phyloP scores from a whole-genome alignment of 2,888 invertebrate species.

The Drosophila cracens region DNA sequence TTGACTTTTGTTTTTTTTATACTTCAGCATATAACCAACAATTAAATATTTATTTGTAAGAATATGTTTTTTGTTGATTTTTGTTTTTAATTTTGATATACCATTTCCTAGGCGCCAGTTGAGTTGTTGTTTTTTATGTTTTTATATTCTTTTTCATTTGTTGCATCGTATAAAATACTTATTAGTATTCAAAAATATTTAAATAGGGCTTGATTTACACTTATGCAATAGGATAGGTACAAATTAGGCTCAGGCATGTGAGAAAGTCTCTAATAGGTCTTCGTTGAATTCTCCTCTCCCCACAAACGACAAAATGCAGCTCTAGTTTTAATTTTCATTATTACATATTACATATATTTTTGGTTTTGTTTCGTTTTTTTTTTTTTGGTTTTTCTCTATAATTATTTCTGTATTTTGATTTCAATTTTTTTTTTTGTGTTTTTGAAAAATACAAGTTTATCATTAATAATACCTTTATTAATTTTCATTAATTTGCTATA shows the following conservation, averaged over 20 bases:
- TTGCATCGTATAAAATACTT: conserved; percentile 67
- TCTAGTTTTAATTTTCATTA: conserved; percentile 50
- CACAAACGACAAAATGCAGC: conserved; percentile 63
- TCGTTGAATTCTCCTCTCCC: conserved; percentile 40
- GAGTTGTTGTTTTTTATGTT: conserved; percentile 53
- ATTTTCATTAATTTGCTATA: conserved; percentile 41
- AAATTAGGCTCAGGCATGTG: conserved; percentile 81
- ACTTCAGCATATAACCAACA: conserved; percentile 77
- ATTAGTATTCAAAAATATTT: conserved; percentile 72
- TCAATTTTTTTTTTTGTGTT: conserved; percentile 19
- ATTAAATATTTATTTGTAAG: conserved; percentile 52
- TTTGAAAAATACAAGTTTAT: conserved; percentile 58
- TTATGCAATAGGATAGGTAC: conserved; percentile 82
- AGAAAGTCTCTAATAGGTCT: conserved; percentile 73
- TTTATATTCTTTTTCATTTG: background rate
- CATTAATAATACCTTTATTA: conserved; percentile 24
- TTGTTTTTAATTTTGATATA: conserved; percentile 56
- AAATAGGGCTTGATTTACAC: conserved; percentile 71
- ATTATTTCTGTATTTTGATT: conserved; percentile 55
- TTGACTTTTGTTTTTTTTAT: conserved; percentile 39
- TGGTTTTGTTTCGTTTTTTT: conserved; percentile 1
- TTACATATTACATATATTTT: conserved; percentile 24
- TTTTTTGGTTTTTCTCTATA: conserved; percentile 25
- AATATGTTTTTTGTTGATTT: conserved; percentile 30
- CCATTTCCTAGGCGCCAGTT: conserved; percentile 63